Evolutionary conservation across 2,797 vertebrate genomes (phyloP), one percentile per base, ranked within the genome.

Genomic region (Sebastes iracundus): DNA sequence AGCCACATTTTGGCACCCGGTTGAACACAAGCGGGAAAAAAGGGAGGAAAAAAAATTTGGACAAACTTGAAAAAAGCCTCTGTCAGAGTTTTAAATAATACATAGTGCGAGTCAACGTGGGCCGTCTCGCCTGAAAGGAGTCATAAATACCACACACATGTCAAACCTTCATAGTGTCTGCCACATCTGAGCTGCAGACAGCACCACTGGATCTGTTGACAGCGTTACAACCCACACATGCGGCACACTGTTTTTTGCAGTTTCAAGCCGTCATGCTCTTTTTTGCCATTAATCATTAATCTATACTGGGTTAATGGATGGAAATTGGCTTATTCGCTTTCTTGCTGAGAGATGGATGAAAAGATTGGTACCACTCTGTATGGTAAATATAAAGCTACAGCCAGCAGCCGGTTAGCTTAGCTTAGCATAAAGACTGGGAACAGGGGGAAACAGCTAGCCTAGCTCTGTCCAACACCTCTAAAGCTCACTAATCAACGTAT

Each of bases 131-230:
- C 93, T 90, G 84, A 83, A 85, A 90, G 90, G 92, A 95, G 92
- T 94, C 93, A 88, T 91, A 94, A 95, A 96, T 94, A 92, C 89
- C 93, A 85, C 91, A 93, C 94, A 92, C 90, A 93, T 94, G 92
- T 92, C 73, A 87, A 85, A 83, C 76, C 78, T 84, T 88, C 77
- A 62, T 12, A 75, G 79, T 69, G 77, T 81, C 75, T 80, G 80
- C 88, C 88, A 82, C 90, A 88, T 91, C 83, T 90, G 88, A 90
- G 80, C 77, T 72, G 80, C 81, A 90, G 82, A 88, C 89, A 82
- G 84, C 87, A 77, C 74, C 69, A 63, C 77, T 85, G 85, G 79
- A 88, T 83, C 71, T 88, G 92, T 71, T 92, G 90, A 92, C 82
- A 86, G 77, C 20, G 62, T 76, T 84, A 86, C 79, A 82, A 80